Evolutionary conservation across 2,888 invertebrate genomes (phyloP).

Genomic region (Melieria omissa): DNA sequence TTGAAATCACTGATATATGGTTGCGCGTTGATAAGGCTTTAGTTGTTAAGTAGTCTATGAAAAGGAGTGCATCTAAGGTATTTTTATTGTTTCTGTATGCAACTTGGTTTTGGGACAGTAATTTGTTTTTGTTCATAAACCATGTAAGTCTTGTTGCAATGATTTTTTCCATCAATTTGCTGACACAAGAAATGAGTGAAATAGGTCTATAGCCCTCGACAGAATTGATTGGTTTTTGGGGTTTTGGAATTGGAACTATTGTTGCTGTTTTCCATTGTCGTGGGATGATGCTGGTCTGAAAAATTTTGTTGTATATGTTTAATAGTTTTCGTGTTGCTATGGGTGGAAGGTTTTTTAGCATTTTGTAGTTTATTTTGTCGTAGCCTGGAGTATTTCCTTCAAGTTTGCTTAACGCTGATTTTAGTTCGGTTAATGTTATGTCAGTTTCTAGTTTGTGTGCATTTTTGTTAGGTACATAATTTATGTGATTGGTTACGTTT

Average conservation of each 20-base stretch:
- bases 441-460: constrained; percentile 5
- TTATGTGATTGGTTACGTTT: background rate
- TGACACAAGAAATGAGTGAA: constrained; percentile 21
- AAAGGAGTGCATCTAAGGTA: background rate
- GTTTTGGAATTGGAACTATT: constrained; percentile 27
- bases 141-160: constrained; percentile 19
- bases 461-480: background rate
- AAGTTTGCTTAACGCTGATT: background rate
- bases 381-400: constrained; percentile 14
- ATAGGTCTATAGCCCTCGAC: constrained; percentile 24
- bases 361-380: constrained; percentile 14
- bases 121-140: constrained; percentile 17
- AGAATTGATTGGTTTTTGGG: constrained; percentile 12
- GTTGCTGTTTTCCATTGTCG: constrained; percentile 26
- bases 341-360: constrained; percentile 5
- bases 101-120: no score
- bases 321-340: constrained; percentile 3
- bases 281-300: constrained; percentile 18
- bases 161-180: constrained; percentile 30
- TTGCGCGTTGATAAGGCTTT: constrained; percentile 5
- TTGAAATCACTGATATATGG: constrained; percentile 3
- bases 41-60: constrained; percentile 5
- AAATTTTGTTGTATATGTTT: constrained; percentile 18
- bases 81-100: no score
- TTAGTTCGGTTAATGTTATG: background rate